Evolutionary conservation across 2,797 vertebrate genomes (phyloP), one percentile per base, ranked within the genome.

Genomic region (Syngnathus rostellatus): DNA sequence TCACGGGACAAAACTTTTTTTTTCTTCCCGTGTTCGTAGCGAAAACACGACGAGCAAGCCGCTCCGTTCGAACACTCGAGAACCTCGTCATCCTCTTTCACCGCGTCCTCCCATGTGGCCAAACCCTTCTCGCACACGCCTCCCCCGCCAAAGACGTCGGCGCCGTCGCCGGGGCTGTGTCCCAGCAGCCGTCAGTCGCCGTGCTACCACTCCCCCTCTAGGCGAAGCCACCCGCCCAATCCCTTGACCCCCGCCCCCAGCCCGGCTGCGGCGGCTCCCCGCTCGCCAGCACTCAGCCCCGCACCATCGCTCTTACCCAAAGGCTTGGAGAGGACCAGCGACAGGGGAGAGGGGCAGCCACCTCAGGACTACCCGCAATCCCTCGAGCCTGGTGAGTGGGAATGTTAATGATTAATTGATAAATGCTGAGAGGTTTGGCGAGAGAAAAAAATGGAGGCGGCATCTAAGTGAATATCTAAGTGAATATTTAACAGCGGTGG

Each of bases 111-210:
- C 45, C 94, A 93, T 71, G 83, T 79, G 83, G 89, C 91, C 89
- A 98, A 94, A 89, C 93, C 91, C 72, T 95, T 95, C 88, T 94
- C 93, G 83, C 93, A 93, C 89, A 89, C 83, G 67, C 81, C 82
- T 48, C 91, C 88, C 71, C 68, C 90, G 71, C 79, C 79, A 73
- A 95, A 94, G 89, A 89, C 79, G 0, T 72, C 90, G 66, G 66
- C 91, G 37, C 86, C 90, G 1, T 92, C 93, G 0, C 88, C 90
- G 0, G 89, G 88, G 10, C 23, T 90, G 68, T 93, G 91, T 63
- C 66, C 92, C 81, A 89, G 89, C 84, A 92, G 90, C 81, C 94
- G 93, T 43, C 92, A 94, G 63, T 94, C 94, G 0, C 94, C 94
- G 38, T 95, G 94, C 85, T 95, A 93, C 88, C 94, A 91, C 85